Conservation (phyloP, 2,797 vertebrate genomes). For the Chromis chromis region DNA sequence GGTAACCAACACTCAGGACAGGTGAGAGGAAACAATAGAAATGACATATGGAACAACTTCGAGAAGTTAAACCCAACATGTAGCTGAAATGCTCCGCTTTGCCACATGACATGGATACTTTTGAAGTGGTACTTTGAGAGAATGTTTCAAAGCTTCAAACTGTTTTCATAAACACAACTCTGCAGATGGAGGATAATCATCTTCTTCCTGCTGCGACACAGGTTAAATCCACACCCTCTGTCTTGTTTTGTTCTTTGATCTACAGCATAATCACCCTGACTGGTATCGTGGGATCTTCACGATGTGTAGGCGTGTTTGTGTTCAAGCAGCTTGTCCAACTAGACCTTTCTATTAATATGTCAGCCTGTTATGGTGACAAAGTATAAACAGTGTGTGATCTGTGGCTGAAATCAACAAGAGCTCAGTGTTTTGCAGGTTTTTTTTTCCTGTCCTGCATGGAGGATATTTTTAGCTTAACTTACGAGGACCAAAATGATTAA, state of each 20-base stretch:
- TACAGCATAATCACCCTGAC: background rate
- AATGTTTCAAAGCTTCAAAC: background rate
- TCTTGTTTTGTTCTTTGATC: slow-evolving; percentile 14
- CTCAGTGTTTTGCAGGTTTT: too few relatives aligned
- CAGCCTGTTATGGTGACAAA: background rate
- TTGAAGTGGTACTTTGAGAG: too few relatives aligned
- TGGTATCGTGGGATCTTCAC: background rate
- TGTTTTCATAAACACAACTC: too few relatives aligned
- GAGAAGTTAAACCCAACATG: background rate
- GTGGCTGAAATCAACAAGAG: too few relatives aligned
- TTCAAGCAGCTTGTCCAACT: background rate
- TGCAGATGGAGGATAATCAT: background rate
- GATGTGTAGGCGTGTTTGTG: slow-evolving; percentile 1
- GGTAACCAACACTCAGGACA: background rate
- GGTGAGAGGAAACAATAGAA: slow-evolving; percentile 30
- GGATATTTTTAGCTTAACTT: too few relatives aligned
- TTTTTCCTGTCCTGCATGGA: too few relatives aligned
- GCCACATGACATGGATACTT: too few relatives aligned
- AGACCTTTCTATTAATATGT: slow-evolving; percentile 24
- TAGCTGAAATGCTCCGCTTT: background rate
- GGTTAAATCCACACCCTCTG: slow-evolving; percentile 19
- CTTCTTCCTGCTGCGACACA: background rate
- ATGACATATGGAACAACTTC: background rate
- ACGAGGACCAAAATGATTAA: too few relatives aligned
- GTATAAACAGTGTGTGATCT: background rate